Evolutionary conservation across 2,888 invertebrate species (phyloP), one percentile per base, ranked within the genome.

Genomic region (Atrina japonica): DNA sequence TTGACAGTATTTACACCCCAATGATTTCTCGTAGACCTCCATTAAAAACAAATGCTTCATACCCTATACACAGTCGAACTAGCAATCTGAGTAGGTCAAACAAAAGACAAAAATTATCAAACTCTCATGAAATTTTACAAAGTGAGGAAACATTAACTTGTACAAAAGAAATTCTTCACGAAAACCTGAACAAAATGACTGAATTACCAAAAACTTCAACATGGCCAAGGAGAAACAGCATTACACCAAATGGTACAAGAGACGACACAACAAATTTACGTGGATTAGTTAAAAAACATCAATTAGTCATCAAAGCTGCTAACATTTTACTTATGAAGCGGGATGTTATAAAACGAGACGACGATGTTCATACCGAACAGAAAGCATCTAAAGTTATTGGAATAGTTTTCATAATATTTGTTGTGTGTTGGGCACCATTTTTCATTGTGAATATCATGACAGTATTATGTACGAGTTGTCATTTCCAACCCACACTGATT

Each of bases 341-440:
- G n/a, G 79, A 81, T 40, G 71, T 74, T 5, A 72, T 64, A 18
- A 75, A 77, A 56, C 78, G 78, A 53, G 73, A 75, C 66, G 75
- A 84, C 61, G 81, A 83, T 49, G 91, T 97, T 64, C 93, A 96
- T 3, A 93, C 97, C 63, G 97, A 98, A 89, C 97, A 98, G 89
- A 98, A 98, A 90, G 98, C 98, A 0, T 97, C 98, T 14, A 97
- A 98, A 92, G 98, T 90, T 6, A 84, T 90, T 3, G 90, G 89
- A 30, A 86, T 89, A 18, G 89, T 90, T 64, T 90, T 90, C 74
- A 85, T 83, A 41, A 87, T 89, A 47, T 90, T 90, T 75, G 85
- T 90, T 6, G 75, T 89, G 27, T 89, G 88, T 76, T 90, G 90
- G 90, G 88, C 89, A 5, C 91, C 90, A 23, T 90, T 90, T 80